Evolutionary conservation across 2,113 vertebrate species (phyloP).

Genomic region (Calyptommatus sinebrachiatus): DNA sequence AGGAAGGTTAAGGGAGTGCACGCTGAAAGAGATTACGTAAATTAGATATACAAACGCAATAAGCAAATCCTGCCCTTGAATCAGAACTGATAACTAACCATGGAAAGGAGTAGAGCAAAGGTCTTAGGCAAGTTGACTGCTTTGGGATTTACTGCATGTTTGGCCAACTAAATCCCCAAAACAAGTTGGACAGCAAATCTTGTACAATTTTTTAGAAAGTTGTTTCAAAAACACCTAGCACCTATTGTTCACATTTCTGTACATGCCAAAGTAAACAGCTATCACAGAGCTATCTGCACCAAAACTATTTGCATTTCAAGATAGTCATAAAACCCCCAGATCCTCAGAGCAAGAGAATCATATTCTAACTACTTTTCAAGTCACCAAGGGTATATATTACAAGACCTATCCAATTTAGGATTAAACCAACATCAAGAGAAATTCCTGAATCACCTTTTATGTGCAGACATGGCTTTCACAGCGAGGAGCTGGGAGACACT

Average conservation of each 20-base stretch:
- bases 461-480: no score
- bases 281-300: background rate
- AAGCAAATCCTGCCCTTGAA: constrained; percentile 49
- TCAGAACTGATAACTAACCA: constrained; percentile 15
- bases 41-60: constrained; percentile 11
- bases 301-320: background rate
- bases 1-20: constrained; percentile 41
- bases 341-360: no score
- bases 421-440: no score
- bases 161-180: background rate
- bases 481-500: no score
- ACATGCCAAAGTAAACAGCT: accelerated
- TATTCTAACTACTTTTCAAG: no score
- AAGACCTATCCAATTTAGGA: no score
- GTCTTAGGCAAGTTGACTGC: constrained; percentile 28
- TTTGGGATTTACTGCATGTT: background rate
- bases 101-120: constrained; percentile 7
- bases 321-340: background rate
- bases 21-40: constrained; percentile 46
- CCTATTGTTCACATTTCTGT: background rate
- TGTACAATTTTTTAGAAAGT: background rate
- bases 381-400: no score
- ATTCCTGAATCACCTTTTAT: no score
- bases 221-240: background rate
- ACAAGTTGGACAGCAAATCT: background rate